Conservation (phyloP, 1,140 invertebrate species). For the Atta cephalotes region DNA sequence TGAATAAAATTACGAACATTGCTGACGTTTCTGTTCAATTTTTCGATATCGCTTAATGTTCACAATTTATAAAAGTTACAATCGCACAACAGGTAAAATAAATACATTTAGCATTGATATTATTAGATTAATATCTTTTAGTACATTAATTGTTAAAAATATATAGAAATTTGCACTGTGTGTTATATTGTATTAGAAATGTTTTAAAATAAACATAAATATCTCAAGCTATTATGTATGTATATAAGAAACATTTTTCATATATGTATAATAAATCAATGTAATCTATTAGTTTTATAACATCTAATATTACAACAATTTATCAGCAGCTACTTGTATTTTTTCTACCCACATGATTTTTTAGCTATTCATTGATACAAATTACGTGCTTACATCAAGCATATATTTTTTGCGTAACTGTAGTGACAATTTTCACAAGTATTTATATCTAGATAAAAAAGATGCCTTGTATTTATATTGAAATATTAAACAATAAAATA, state of each 20-base stretch:
- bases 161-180: constrained; percentile 10
- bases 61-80: constrained; percentile 28
- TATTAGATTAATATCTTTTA: constrained; percentile 2
- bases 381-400: constrained; percentile 35
- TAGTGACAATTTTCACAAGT: constrained; percentile 2
- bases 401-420: constrained; percentile 1
- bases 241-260: not conserved
- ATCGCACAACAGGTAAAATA: constrained; percentile 22
- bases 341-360: constrained; percentile 32
- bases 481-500: not conserved
- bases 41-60: constrained; percentile 15
- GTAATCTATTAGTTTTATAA: constrained; percentile 53
- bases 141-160: constrained; percentile 29
- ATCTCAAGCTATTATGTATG: not conserved
- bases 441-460: constrained; percentile 19
- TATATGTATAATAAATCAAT: not conserved
- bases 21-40: not conserved
- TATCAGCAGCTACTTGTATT: constrained; percentile 4
- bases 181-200: constrained; percentile 24
- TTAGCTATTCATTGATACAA: not conserved
- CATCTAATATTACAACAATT: not conserved
- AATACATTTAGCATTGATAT: constrained; percentile 40
- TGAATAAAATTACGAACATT: not conserved
- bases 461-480: not conserved
- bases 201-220: constrained; percentile 20